Evolutionary conservation across 2,113 vertebrate species (phyloP).

Genomic region (Phrynosoma platyrhinos): DNA sequence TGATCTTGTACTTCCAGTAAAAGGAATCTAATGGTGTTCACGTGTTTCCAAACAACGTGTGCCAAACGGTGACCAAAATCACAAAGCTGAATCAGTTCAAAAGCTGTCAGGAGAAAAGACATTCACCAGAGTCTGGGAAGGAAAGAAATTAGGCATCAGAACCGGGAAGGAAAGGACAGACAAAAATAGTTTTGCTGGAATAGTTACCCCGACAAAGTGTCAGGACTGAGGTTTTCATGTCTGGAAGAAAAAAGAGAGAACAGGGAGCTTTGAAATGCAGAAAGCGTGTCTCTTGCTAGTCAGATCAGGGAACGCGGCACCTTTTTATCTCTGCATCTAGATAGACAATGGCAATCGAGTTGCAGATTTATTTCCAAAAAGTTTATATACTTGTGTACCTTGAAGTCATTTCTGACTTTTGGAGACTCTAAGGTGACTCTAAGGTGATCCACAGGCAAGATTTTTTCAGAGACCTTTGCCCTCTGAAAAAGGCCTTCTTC

Average conservation of each 20-base stretch:
- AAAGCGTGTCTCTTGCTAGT: not conserved
- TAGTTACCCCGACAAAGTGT: not conserved
- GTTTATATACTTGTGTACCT: not conserved
- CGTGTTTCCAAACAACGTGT: no score
- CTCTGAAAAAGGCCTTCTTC: no score
- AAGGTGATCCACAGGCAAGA: no score
- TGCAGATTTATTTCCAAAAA: not conserved
- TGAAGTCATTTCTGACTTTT: no score
- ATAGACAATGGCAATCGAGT: not conserved
- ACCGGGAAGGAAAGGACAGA: not conserved
- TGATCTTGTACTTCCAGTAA: not conserved
- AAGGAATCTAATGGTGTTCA: not conserved
- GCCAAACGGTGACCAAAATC: not conserved
- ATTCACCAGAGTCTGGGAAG: not conserved
- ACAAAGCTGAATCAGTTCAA: not conserved
- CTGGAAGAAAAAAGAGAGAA: not conserved
- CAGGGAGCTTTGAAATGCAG: not conserved
- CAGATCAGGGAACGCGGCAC: no score
- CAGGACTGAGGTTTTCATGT: not conserved
- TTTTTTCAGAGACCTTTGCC: no score
- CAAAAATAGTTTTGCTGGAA: conserved; percentile 3
- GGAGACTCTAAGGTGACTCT: no score
- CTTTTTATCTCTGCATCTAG: not conserved
- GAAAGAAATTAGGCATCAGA: not conserved
- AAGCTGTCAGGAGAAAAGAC: not conserved